Percentiles rank a stretch among this genome's conserved stretches.
phyloP scores from a whole-genome alignment of 2,888 invertebrate genomes.

The Tenthredo livida region DNA sequence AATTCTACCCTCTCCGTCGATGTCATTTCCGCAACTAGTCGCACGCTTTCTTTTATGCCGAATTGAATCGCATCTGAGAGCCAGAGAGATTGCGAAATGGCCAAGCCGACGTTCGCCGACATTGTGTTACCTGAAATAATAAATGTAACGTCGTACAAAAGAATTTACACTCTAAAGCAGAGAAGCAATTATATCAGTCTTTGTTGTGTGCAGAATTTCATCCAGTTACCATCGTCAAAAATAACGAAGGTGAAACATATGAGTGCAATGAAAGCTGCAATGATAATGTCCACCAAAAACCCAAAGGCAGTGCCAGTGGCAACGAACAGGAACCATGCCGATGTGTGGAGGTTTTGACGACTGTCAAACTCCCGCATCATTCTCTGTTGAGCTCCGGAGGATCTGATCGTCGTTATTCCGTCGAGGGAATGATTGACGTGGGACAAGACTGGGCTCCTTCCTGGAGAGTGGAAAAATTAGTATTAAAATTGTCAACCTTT shows the following conservation, averaged over 20 bases:
- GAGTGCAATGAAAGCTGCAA: slow-evolving; percentile 83
- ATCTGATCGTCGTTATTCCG: slow-evolving; percentile 93
- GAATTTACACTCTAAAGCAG: background rate
- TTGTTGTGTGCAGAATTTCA: slow-evolving; percentile 23
- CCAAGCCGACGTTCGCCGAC: slow-evolving; percentile 86
- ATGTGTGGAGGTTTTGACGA: slow-evolving; percentile 85
- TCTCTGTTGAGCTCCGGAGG: slow-evolving; percentile 80
- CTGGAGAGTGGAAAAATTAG: slow-evolving; percentile 67
- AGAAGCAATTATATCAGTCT: background rate
- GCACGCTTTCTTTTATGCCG: slow-evolving; percentile 88
- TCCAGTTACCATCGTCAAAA: slow-evolving; percentile 80
- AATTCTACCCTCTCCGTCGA: slow-evolving; percentile 86
- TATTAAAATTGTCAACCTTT: background rate
- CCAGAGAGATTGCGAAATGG: slow-evolving; percentile 85
- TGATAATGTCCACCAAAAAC: slow-evolving; percentile 86
- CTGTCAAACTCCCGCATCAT: slow-evolving; percentile 81
- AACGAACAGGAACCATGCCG: slow-evolving; percentile 85
- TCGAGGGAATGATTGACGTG: slow-evolving; percentile 92
- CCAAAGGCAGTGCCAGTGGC: slow-evolving; percentile 86
- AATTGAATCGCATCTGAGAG: slow-evolving; percentile 90
- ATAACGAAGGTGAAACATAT: slow-evolving; percentile 84
- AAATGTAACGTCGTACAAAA: background rate
- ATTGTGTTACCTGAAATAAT: slow-evolving; percentile 68
- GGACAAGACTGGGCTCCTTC: slow-evolving; percentile 93
- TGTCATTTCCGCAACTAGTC: slow-evolving; percentile 87